These are phyloP conservation scores for Phorcus lineatus DNA, from an alignment of 2,888 invertebrate species.

Conservation along the genomic window DNA sequence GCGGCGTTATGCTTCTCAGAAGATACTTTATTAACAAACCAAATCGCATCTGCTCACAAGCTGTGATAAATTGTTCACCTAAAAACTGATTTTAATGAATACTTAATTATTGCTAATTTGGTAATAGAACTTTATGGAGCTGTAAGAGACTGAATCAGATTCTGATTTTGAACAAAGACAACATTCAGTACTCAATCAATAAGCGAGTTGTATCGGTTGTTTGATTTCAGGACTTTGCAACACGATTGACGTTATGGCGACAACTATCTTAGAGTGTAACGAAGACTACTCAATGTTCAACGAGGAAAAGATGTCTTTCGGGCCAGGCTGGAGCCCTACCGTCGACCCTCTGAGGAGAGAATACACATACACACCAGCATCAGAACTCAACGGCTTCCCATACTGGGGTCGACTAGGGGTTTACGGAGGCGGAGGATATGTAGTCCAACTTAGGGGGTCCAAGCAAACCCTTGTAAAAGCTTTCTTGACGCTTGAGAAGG, in stretches of 20 bases:
- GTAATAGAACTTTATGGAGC: too few species aligned
- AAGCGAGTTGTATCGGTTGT: background rate
- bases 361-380: slow-evolving; percentile 69
- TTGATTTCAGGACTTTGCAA: slow-evolving; percentile 56
- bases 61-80: too few species aligned
- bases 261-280: slow-evolving; percentile 65
- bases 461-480: slow-evolving; percentile 60
- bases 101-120: too few species aligned
- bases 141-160: too few species aligned
- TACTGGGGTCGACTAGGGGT: slow-evolving; percentile 74
- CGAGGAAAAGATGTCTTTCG: slow-evolving; percentile 65
- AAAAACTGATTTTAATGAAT: too few species aligned
- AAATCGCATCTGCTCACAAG: too few species aligned
- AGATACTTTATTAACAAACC: too few species aligned
- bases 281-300: slow-evolving; percentile 56
- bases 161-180: too few species aligned
- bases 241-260: slow-evolving; percentile 45
- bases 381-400: slow-evolving; percentile 74
- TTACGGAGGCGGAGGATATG: slow-evolving; percentile 78
- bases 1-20: too few species aligned
- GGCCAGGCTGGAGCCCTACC: slow-evolving; percentile 51
- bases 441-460: slow-evolving; percentile 73
- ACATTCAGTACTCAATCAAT: too few species aligned
- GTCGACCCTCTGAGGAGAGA: slow-evolving; percentile 39
- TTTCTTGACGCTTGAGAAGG: slow-evolving; percentile 70